Evolutionary conservation across 2,797 vertebrate genomes (phyloP), one percentile per base, ranked within the genome.

Genomic region (Acrossocheilus fasciatus): DNA sequence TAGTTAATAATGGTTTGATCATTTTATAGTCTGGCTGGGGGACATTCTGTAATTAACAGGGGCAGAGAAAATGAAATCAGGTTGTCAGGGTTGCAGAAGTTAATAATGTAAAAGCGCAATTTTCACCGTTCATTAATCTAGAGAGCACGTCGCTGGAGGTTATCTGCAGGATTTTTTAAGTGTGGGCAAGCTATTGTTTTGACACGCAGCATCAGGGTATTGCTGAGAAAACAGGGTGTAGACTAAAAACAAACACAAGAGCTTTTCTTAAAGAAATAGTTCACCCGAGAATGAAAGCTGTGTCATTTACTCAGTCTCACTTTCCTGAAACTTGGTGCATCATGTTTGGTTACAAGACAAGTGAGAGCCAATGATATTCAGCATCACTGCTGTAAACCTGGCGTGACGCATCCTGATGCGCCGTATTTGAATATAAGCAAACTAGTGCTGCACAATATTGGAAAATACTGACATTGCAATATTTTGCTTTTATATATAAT

Each of bases 21-120:
- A 73, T 85, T 77, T 84, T 69, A 70, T 74, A 73, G 30, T 34
- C 59, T 66, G 76, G 59, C 74, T 75, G 34, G 64, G 50, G 85
- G 79, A 75, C 70, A 59, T 76, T 82, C 64, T 83, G 47, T 87
- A 85, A 90, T 87, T 87, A 90, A 83, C 80, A 79, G 34, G 70
- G 74, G 36, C 39, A 62, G 59, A 47, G 74, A 54, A 84, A 87
- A 84, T 81, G 62, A 77, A 90, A 90, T 90, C 76, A 87, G 73
- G 70, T 83, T 87, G 83, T 87, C 80, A 64, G 69, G 77, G 86
- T 82, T 52, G 76, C 83, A 85, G 72, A 74, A 83, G 57, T 74
- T 83, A 89, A 89, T 87, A 83, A 83, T 79, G 59, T 82, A 85
- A 83, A 85, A 83, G 57, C 14, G 14, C 47, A 68, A 82, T 69